These are phyloP conservation scores for Acrocephalus kingi DNA, from an alignment of 2,113 vertebrate genomes.

Conservation along the genomic window DNA sequence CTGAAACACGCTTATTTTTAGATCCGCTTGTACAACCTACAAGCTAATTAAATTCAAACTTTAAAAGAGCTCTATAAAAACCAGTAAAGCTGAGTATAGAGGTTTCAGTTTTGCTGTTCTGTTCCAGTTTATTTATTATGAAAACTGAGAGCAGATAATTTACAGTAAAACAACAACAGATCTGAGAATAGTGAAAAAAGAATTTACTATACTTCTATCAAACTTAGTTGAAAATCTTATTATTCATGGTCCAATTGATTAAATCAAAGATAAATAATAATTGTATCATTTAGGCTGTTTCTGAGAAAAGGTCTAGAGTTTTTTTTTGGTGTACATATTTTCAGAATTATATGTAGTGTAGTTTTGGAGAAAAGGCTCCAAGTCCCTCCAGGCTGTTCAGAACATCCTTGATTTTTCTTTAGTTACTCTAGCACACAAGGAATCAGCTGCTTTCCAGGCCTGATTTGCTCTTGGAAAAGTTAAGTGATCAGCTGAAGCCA, in stretches of 20 bases:
- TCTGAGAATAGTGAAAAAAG: background rate
- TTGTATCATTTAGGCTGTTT: background rate
- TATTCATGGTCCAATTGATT: background rate
- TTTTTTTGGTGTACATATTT: background rate
- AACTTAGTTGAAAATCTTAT: background rate
- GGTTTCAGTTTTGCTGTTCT: background rate
- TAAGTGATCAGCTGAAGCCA: background rate
- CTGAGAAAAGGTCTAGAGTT: background rate
- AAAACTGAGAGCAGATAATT: background rate
- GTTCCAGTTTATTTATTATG: background rate
- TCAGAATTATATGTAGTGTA: background rate
- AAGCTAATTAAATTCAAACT: background rate
- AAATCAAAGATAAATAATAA: background rate
- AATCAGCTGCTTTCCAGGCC: background rate
- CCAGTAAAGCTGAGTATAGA: background rate
- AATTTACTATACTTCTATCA: background rate
- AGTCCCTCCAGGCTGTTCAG: background rate
- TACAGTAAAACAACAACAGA: background rate
- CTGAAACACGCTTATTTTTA: background rate
- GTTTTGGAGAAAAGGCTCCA: background rate
- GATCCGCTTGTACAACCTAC: background rate
- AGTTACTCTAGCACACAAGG: background rate
- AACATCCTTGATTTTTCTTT: background rate
- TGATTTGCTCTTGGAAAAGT: background rate
- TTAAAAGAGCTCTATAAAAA: background rate